Base-by-base conservation (phyloP, 2,888 invertebrate species). In the Penaeus monodon region DNA sequence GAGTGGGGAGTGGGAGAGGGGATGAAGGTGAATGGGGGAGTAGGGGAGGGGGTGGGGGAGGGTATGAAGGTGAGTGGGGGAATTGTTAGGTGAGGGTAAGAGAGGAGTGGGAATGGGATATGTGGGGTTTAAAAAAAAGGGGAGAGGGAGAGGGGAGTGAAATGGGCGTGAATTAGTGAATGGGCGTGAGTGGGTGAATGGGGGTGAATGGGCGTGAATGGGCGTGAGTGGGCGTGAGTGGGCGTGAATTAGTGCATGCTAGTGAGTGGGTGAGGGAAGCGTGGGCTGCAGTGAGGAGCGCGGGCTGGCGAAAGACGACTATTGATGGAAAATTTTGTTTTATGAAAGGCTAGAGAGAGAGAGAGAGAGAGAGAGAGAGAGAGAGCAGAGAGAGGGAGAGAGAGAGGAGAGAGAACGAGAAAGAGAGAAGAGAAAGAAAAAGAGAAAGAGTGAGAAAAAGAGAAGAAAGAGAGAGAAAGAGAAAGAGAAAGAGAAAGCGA, bases 401-500 rank as follows among this genome's bases (percentile, higher is more conserved):
- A 57, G 44, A 44, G 77, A 57, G 24, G 27, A 68, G 84, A 63
- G 78, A 74, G 65, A 20, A n/a, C 10, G 68, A 68, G 29, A 20
- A 12, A 38, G 38, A 38, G 38, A 38, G 38, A 2, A 38, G 6
- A 6, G 6, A 6, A 38, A 38, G 38, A 2, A 6, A 38, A 6
- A 38, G 38, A 38, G 38, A 38, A 2, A 38, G 38, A 38, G 6
- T 4, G 38, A 2, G 49, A 29, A 44, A 68, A 87, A 63, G 78
- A 74, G 65, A 20, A 78, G 66, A 29, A 64, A 68, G 73, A 70
- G 84, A 74, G 68, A 76, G 80, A 33, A 38, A 63, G 44, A 49
- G 65, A 77, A 63, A 78, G 84, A 65, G 63, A 82, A 44, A 81
- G 63, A 68, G 70, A 82, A 70, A 81, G 24, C 63, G 70, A 44